Conservation (phyloP, 2,888 invertebrate species). For the Stenolophus ochropezus region DNA sequence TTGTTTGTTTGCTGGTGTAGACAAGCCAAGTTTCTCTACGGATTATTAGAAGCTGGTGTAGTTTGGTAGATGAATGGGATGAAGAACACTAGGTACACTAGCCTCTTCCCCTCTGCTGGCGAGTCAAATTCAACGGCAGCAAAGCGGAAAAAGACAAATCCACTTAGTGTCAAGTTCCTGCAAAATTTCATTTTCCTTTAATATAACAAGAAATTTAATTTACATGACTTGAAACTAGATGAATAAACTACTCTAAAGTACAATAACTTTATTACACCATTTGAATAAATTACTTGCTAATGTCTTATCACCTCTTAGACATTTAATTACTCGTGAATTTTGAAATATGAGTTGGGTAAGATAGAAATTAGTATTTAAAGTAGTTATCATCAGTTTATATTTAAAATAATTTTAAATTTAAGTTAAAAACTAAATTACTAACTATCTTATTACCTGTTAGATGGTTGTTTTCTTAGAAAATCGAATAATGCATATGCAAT, state of each 20-base stretch:
- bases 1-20: constrained; percentile 13
- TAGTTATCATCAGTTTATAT: no score
- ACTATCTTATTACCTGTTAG: no score
- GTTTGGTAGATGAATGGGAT: constrained; percentile 31
- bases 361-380: no score
- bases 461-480: no score
- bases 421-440: no score
- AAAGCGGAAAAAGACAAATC: constrained; percentile 81
- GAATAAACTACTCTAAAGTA: not conserved
- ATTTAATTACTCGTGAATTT: no score
- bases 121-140: constrained; percentile 76
- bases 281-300: not conserved
- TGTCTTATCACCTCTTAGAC: not conserved
- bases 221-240: not conserved
- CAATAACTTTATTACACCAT: not conserved
- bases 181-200: not conserved
- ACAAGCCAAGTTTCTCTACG: constrained; percentile 22
- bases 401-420: no score
- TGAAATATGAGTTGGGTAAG: no score
- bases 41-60: not conserved
- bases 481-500: no score
- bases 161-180: constrained; percentile 67
- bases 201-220: not conserved
- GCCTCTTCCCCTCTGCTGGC: constrained; percentile 80
- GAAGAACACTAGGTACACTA: constrained; percentile 66